Percentiles rank a stretch among this genome's conserved stretches.
Evolutionary conservation across 1,140 invertebrate species (phyloP).

Genomic region (Scaptomyza graminum): DNA sequence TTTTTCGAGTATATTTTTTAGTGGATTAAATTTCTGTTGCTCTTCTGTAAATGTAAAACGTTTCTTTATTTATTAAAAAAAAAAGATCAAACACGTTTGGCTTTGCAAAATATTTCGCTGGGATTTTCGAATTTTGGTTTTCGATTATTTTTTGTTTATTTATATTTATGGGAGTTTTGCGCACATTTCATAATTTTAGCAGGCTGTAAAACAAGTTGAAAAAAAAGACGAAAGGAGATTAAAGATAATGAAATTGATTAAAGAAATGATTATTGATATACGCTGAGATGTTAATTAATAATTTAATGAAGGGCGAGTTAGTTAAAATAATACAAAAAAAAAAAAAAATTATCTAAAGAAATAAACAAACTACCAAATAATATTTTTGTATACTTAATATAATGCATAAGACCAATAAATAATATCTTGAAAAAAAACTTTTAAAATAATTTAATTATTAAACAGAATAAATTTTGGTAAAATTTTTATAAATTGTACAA

Average conservation of each 20-base stretch:
- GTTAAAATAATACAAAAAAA: too few relatives aligned
- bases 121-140: slow-evolving; percentile 22
- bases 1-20: slow-evolving; percentile 20
- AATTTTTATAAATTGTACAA: too few relatives aligned
- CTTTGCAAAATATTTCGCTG: slow-evolving; percentile 37
- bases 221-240: slow-evolving; percentile 33
- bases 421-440: too few relatives aligned
- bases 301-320: too few relatives aligned
- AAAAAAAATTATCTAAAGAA: too few relatives aligned
- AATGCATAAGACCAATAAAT: too few relatives aligned
- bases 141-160: slow-evolving; percentile 21
- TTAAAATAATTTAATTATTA: too few relatives aligned
- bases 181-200: slow-evolving; percentile 71
- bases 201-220: slow-evolving; percentile 40
- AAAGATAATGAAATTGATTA: slow-evolving; percentile 25
- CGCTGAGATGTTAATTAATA: background rate
- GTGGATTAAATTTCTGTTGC: slow-evolving; percentile 28
- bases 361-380: too few relatives aligned
- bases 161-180: slow-evolving; percentile 45
- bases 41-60: slow-evolving; percentile 48
- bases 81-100: slow-evolving; percentile 64
- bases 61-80: slow-evolving; percentile 34
- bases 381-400: too few relatives aligned
- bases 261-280: slow-evolving; percentile 2
- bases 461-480: too few relatives aligned